Evolutionary conservation across 1,140 invertebrate species (phyloP), one percentile per base, ranked within the genome.

Genomic region (Trialeurodes vaporariorum): DNA sequence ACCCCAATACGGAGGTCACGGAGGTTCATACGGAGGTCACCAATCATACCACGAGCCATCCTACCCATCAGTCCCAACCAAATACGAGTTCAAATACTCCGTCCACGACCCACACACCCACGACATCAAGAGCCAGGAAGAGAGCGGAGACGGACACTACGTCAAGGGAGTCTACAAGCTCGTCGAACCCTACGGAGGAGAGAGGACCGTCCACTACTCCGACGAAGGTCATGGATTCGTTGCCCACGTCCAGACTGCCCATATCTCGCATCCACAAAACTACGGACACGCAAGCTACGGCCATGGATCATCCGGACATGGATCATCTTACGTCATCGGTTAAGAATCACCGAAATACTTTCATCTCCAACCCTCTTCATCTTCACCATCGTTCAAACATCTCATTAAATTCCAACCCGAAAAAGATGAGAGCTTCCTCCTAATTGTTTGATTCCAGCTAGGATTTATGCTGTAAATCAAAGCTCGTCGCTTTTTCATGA

Each of bases 141-240:
- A 81, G 69, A 71, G 72, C 58, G 75, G 79, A 65, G 78, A 81
- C 66, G 78, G 80, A 27, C 77, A 80, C 65, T 77, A 80, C 40
- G 84, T 86, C 25, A 70, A 71, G 27, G 77, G 78, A 26, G 68
- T 70, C 64, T 76, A 77, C 70, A 73, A 67, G 11, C 76, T 83
- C 1, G 78, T 82, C 1, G 81, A 83, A 65, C 70, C 81, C 2
- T 81, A 83, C 63, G 81, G 82, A 17, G 84, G 85, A 26, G 81
- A 85, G 65, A 75, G 81, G 34, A 79, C 76, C 49, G 85, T 86
- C 26, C 81, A 85, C 63, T 87, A 86, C 70, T 83, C 83, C 2
- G 83, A 84, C 2, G 77, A 84, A 67, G 75, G 70, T 73, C 77
- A 73, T 58, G 75, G 75, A 58, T 75, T 75, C 72, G 71, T 72